Evolutionary conservation across 2,113 vertebrate species (phyloP), one percentile per base, ranked within the genome.

Genomic region (Stigmatopora argus): DNA sequence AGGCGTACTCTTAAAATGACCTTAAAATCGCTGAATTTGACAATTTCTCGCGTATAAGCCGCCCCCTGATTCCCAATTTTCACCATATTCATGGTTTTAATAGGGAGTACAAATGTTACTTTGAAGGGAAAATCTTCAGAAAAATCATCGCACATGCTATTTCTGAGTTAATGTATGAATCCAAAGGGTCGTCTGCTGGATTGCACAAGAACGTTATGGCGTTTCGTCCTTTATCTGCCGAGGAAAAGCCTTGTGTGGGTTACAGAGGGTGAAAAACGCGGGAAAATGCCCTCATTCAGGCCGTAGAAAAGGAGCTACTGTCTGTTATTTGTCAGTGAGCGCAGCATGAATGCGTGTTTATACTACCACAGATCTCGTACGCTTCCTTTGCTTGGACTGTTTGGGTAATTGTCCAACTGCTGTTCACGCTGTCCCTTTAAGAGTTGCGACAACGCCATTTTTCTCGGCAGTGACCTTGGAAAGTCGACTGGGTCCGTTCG

Each of bases 401-500:
- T 72, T 65, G 18, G 35, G n/a, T 44, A 12, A 60, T 19, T n/a
- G 21, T 23, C 12, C 1, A 53, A 53, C 3, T 13, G 51, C 21
- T 23, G 3, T 53, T 53, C 11, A n/a, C 11, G 53, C 80, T 77
- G 75, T 68, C 65, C 69, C 75, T 81, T 85, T 86, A 85, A 86
- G 80, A 80, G 65, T 74, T 75, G 75, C 71, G 71, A 71, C 81
- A 72, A 79, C 80, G 80, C 82, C 82, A 82, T 83, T 78, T 81
- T 87, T 83, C 74, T 72, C 72, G 49, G 79, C 86, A 75, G 76
- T 86, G 82, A 87, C 86, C 86, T 87, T 86, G 86, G 71, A 72
- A 82, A 65, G 70, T 65, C 80, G 80, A 77, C 77, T 38, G 70
- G 72, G 74, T 76, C 70, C 15, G 49, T 65, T 69, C 45, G 48